Evolutionary conservation across 2,888 invertebrate genomes (phyloP), one percentile per base, ranked within the genome.

Genomic region (Saturnia japonica): DNA sequence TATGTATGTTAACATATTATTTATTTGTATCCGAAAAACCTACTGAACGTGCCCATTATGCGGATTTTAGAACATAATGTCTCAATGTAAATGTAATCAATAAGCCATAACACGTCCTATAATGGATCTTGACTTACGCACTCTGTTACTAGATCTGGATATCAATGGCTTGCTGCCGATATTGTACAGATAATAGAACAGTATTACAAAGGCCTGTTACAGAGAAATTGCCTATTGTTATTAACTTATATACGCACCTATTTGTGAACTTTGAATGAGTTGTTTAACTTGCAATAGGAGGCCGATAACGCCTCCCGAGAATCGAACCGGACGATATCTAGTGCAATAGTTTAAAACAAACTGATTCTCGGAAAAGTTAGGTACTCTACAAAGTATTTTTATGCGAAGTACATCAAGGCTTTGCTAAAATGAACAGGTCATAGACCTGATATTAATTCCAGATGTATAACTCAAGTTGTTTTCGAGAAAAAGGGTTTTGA

Each of bases 151-250:
- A 34, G 64, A 34, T n/a, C n/a, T 40, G 64, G 40, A 40, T 64
- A 64, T 64, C 40, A 64, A 64, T 40, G 64, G 40, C 34, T 64
- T 40, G 22, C 64, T 64, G 40, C 34, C 64, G 64, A 40, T 64
- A 34, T 62, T 77, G 74, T 76, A 76, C 28, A 79, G 77, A 77
- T 74, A 74, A 71, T 80, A 84, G 80, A 81, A 84, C 85, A 82
- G 84, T 87, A 85, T 86, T 85, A 92, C 92, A 92, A 91, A 89
- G 91, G 90, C 88, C 81, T 87, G 86, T 91, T 91, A 90, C 84
- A 81, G 82, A 87, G 85, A 91, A 91, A 93, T 83, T 79, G 84
- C 82, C 91, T 85, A 92, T 93, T 93, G 93, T 93, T 88, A 81
- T 80, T 84, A 86, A 80, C 85, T 85, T 85, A 89, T 87, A 88